Evolutionary conservation across 2,888 invertebrate species (phyloP), one percentile per base, ranked within the genome.

Genomic region (Metellina segmentata): DNA sequence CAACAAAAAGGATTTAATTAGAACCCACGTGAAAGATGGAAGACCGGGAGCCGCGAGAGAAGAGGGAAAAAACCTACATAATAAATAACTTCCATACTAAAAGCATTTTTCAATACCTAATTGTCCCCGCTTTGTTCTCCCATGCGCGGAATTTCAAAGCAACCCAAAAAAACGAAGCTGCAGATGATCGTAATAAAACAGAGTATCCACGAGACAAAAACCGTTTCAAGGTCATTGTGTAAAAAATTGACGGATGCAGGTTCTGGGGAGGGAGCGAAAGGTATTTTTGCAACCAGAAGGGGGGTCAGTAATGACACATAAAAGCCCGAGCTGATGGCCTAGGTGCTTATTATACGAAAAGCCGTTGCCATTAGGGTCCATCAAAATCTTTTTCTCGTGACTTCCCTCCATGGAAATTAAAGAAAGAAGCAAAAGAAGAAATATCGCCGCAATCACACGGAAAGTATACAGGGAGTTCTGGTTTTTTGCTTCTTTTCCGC

Each of bases 351-450:
- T 91, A 91, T 83, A 83, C 51, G 87, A 83, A 74, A 79, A 88
- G 91, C 87, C 87, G 87, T 91, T 91, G 91, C 91, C 91, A 91
- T 91, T 91, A 91, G 72, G 49, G 48, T 79, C 91, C 87, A 91
- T 91, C 91, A 91, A 91, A 91, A 82, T 85, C 77, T 83, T 91
- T 91, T 82, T 83, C 86, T 91, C 91, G 91, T 91, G 91, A 91
- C 91, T 91, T 83, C 82, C 87, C 61, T 48, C 74, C 71, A 83
- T 87, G 82, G 87, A 83, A 87, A 91, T 87, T 87, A 79, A 83
- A 87, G 71, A 89, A 75, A 86, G 49, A 49, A 79, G 34, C 34
- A 34, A 34, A 78, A 51, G 52, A 89, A 34, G 77, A 82, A 89
- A 82, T 82, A 82, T 77, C 49, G 70, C 85, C 52, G 89, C 89